A percentile compares a stretch with the other conserved stretches of the same genome.
Evolutionary conservation across 2,888 invertebrate genomes (phyloP).

Genomic region (Piscicola geometra): DNA sequence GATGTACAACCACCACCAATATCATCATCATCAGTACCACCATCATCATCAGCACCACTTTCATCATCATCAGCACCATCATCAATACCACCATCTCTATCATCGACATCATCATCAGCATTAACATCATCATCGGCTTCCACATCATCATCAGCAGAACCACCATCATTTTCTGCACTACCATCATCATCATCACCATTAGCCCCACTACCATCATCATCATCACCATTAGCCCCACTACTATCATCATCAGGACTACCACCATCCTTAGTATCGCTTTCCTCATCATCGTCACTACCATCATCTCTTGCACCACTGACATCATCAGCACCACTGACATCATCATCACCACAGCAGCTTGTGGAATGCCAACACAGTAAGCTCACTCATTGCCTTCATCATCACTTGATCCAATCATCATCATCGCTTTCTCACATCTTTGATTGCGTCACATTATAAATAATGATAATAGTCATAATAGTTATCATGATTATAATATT

Average conservation of each 20-base stretch:
- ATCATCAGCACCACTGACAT: too few relatives aligned
- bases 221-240: neutral
- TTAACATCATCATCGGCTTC: conserved; percentile 17
- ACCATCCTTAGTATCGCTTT: too few relatives aligned
- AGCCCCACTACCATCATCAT: neutral
- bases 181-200: conserved; percentile 4
- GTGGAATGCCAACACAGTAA: too few relatives aligned
- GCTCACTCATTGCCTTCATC: too few relatives aligned
- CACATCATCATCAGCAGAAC: conserved; percentile 6
- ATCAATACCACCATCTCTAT: neutral
- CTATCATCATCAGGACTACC: neutral
- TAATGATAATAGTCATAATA: too few relatives aligned
- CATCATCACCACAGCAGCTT: too few relatives aligned
- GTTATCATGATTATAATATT: too few relatives aligned
- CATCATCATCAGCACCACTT: conserved; percentile 23
- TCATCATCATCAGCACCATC: conserved; percentile 13
- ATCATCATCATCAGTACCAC: conserved; percentile 24
- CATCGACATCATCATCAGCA: conserved; percentile 5
- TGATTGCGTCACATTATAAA: too few relatives aligned
- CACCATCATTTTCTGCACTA: conserved; percentile 15
- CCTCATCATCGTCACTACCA: too few relatives aligned
- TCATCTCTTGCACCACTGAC: too few relatives aligned
- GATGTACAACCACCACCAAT: neutral
- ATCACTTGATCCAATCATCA: too few relatives aligned
- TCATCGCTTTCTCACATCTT: too few relatives aligned